Base-by-base conservation (phyloP, 2,113 vertebrate genomes). In the Shinisaurus crocodilurus region DNA sequence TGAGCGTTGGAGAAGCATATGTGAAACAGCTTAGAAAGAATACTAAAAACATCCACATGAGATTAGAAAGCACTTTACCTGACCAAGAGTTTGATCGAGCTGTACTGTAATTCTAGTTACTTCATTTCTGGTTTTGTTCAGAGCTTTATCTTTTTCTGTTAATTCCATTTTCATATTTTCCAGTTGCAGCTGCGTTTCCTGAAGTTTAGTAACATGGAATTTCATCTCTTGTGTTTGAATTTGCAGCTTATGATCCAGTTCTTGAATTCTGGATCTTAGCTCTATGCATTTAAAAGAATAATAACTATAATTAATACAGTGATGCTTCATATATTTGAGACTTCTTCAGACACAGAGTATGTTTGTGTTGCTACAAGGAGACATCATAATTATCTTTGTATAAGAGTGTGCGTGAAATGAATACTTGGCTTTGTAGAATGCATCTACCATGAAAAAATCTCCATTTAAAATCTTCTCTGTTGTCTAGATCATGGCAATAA, bases 181-280 rank as follows among this genome's bases (percentile, higher is more conserved):
- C 90, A 98, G 91, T 6, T 98, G 98, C 20, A 95, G 96, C 89
- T 98, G 98, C 1, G 96, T 90, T 63, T 99, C 98, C 89, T 98
- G 98, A 63, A 97, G 91, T 90, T 97, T 98, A 90, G 93, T 97
- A 34, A 96, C 81, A 54, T 98, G 96, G 79, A 70, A 95, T 91
- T 96, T 97, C 69, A 97, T 95, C 67, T 98, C 96, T 92, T 98
- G 98, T 84, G 98, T 97, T 89, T 99, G 97, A 93, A 94, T 94
- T 94, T 98, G 97, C 75, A 99, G 93, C 86, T 91, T 96, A 75
- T 97, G 95, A 92, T 99, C 98, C 90, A 99, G 90, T 85, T 98
- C 98, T 79, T 95, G 96, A 75, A 98, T 90, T 92, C 95, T 97
- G 77, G 94, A 95, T 95, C 95, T 97, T 81, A 99, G 93, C 50